These are phyloP conservation scores for Saturnia japonica DNA, from an alignment of 2,888 invertebrate species.

Conservation along the genomic window DNA sequence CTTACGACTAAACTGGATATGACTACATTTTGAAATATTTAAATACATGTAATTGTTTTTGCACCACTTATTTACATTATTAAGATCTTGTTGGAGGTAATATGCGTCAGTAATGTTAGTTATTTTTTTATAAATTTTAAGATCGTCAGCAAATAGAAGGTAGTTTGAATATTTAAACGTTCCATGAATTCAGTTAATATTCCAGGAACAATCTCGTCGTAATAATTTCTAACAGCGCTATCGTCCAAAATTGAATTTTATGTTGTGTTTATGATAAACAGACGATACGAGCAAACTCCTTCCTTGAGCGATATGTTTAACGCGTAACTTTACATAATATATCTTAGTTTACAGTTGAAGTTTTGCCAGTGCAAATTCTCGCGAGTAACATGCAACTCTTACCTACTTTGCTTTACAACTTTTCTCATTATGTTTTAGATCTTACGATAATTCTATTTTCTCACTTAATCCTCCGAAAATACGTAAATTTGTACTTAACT, in stretches of 20 bases:
- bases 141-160: too few species aligned
- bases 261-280: background rate
- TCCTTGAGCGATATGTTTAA: background rate
- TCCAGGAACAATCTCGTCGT: background rate
- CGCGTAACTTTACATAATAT: background rate
- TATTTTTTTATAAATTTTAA: too few species aligned
- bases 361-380: slow-evolving; percentile 15
- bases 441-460: background rate
- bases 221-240: background rate
- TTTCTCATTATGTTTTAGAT: background rate
- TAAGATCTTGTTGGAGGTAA: too few species aligned
- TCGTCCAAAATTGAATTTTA: background rate
- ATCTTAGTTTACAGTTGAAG: slow-evolving; percentile 14
- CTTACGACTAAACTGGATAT: too few species aligned
- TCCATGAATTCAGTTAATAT: background rate
- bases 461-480: background rate
- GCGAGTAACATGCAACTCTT: background rate
- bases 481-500: too few species aligned
- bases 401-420: slow-evolving; percentile 15
- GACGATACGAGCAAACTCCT: background rate
- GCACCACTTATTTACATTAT: too few species aligned
- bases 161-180: too few species aligned
- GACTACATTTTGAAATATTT: too few species aligned
- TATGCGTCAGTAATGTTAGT: too few species aligned
- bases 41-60: too few species aligned